Evolutionary conservation across 2,888 invertebrate genomes (phyloP), one percentile per base, ranked within the genome.

Genomic region (Chloroclysta siterata): DNA sequence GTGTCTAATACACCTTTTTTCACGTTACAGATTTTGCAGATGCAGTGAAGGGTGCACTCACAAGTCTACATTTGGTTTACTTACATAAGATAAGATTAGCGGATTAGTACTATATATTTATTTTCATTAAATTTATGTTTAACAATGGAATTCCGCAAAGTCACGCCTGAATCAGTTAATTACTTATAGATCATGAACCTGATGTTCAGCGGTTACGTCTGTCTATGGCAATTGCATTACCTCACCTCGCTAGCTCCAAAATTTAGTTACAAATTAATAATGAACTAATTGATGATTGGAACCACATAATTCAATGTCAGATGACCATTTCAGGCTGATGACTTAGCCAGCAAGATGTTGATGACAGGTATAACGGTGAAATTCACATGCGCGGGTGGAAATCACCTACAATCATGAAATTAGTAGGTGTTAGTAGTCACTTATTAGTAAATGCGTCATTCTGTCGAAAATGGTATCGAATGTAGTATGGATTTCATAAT

Each of bases 371-470:
- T 69, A 63, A 60, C 59, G 55, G 66, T 53, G 28, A 42, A 11
- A 53, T 28, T 51, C 42, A 53, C 36, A 42, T 68, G 68, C 66
- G 68, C 64, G 60, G 70, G 68, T 52, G 15, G 63, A 42, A 53
- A 58, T 53, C 53, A 58, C 47, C 61, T 36, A 28, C 53, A 29
- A 67, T 62, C 54, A 60, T 50, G n/a, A 66, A 56, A 62, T 55
- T 51, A 51, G 65, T 69, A 64, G 60, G 70, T 60, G 69, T 63
- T 41, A 51, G 41, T 47, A 59, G 52, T 65, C 59, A 66, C 55
- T 70, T 53, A 64, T 61, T 60, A 62, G 54, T 15, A 63, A 67
- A 63, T 68, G 66, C 66, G 63, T 66, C 67, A 69, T 56, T 48
- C 61, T 50, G 1, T 47, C 64, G 14, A 61, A 66, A 59, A 63